A percentile compares a stretch with the other conserved stretches of the same genome.
phyloP scores from a whole-genome alignment of 2,113 vertebrate genomes.

The Mohoua ochrocephala region DNA sequence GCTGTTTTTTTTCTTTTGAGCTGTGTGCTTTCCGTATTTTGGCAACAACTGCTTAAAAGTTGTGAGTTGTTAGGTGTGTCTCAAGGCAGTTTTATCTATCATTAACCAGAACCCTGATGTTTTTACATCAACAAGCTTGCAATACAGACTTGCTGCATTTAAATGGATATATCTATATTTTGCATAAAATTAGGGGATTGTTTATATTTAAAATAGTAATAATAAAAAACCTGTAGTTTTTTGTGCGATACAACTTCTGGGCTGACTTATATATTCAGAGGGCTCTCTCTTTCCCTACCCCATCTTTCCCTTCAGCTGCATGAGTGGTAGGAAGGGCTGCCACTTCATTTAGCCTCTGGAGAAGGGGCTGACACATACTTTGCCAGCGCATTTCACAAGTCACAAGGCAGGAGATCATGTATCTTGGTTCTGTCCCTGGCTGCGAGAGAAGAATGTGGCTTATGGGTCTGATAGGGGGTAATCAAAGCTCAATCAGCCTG shows the following conservation, averaged over 20 bases:
- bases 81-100: not conserved
- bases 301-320: not conserved
- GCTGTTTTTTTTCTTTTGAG: not conserved
- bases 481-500: constrained; percentile 21
- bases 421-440: not conserved
- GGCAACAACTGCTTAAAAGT: not conserved
- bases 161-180: not conserved
- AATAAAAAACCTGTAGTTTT: not conserved
- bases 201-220: not conserved
- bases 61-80: not conserved
- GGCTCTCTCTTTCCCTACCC: not conserved
- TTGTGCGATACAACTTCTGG: not conserved
- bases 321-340: not conserved
- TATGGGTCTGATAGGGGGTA: not conserved
- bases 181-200: not conserved
- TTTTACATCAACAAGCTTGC: not conserved
- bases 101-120: not conserved
- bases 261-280: not conserved
- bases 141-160: not conserved
- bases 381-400: not conserved
- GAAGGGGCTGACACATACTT: not conserved
- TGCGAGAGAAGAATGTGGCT: not conserved
- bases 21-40: not conserved
- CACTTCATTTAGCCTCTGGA: not conserved
- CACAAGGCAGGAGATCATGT: not conserved